These are phyloP conservation scores for Dasyornis broadbenti DNA, from an alignment of 2,113 vertebrate genomes.

Conservation along the genomic window DNA sequence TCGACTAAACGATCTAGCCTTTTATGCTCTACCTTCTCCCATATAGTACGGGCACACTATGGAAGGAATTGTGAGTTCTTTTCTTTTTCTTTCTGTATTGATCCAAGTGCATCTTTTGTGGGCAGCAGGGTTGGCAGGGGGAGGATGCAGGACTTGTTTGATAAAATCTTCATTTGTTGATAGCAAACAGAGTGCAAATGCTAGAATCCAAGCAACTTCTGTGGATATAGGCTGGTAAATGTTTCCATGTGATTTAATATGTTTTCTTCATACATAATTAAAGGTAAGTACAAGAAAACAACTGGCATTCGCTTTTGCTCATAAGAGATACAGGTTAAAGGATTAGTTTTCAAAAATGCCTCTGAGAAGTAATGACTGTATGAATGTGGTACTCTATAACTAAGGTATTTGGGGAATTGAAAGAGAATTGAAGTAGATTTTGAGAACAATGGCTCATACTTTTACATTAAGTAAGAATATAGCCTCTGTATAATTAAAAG, in stretches of 20 bases:
- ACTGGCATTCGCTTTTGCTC: not conserved
- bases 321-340: not conserved
- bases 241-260: not conserved
- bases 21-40: not conserved
- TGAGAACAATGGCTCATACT: slow-evolving; percentile 8
- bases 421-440: slow-evolving; percentile 4
- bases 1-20: not conserved
- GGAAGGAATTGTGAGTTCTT: not conserved
- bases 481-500: slow-evolving; percentile 7
- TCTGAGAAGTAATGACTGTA: not conserved
- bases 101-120: not conserved
- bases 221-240: not conserved
- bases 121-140: not conserved
- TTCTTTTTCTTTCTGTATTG: not conserved
- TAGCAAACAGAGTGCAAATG: not conserved
- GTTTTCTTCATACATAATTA: not conserved
- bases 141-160: not conserved
- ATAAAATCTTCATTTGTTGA: not conserved
- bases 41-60: too few relatives aligned
- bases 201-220: not conserved
- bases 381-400: not conserved
- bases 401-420: slow-evolving; percentile 18
- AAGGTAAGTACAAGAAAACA: not conserved
- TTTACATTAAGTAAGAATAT: not conserved
- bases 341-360: not conserved